Evolutionary conservation across 1,140 invertebrate species (phyloP), one percentile per base, ranked within the genome.

Genomic region (Scaptomyza hsui): DNA sequence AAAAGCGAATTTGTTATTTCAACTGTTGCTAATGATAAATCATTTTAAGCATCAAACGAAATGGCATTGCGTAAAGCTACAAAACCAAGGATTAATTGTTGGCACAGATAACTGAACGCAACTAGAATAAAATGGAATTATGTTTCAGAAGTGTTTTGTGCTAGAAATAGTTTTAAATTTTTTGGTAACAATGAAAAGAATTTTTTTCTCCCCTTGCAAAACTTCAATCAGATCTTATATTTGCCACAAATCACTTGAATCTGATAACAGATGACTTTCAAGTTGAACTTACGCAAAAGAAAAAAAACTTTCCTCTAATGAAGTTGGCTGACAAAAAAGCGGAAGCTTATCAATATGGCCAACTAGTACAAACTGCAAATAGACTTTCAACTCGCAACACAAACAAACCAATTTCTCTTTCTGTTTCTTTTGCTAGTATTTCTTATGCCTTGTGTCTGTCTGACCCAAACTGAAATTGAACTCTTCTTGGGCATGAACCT

Each of bases 261-360:
- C 26, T 19, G 26, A 15, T 16, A 37, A 71, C 39, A 0, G 32
- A 65, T 71, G 45, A 51, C 67, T 64, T 29, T 42, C 18, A 26
- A 51, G 19, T 56, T 18, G 37, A 59, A 59, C 37, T 55, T 64
- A 35, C 37, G 6, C 26, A 29, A 29, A 29, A 29, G 6, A 29
- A 9, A 29, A 61, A 12, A 75, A 81, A 81, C 68, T 80, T 80
- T 80, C 64, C 24, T 42, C 64, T 78, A 81, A 81, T 83, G 75
- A 83, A 79, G 77, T 78, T 76, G 60, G 52, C 78, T 62, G 56
- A 63, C 75, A 61, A 69, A 44, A 62, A 59, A 35, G 44, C 51
- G 42, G 61, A 35, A 71, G 63, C 79, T 86, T 85, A 85, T 83
- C 77, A 76, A 76, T 76, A 80, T 86, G 80, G 75, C 75, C 79